phyloP scores from a whole-genome alignment of 1,140 invertebrate genomes.

The Drosophila kanapiae region DNA sequence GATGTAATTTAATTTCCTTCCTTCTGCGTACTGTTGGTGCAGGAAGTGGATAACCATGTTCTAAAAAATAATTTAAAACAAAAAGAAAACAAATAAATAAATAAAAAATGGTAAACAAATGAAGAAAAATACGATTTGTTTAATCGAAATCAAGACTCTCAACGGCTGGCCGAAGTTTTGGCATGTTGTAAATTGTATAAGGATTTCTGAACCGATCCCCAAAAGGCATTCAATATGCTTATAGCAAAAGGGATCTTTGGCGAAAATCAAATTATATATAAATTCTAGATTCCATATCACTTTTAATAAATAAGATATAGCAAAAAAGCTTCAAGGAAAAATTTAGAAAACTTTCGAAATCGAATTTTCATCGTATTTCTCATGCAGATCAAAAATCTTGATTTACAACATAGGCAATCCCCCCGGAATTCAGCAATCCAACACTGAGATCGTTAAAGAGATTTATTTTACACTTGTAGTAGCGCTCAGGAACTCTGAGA shows the following conservation, averaged over 20 bases:
- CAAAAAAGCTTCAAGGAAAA: constrained; percentile 16
- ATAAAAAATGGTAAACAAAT: constrained; percentile 42
- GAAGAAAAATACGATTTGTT: constrained; percentile 38
- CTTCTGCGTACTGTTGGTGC: constrained; percentile 84
- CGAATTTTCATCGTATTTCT: neutral
- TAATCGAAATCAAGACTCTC: constrained; percentile 29
- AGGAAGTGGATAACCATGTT: constrained; percentile 84
- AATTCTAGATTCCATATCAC: constrained; percentile 34
- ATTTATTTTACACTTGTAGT: constrained; percentile 73
- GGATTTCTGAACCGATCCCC: constrained; percentile 26
- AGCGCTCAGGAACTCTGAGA: constrained; percentile 55
- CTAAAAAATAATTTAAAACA: constrained; percentile 72
- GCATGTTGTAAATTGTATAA: constrained; percentile 14
- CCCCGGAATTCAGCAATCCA: constrained; percentile 27
- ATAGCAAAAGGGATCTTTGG: constrained; percentile 10
- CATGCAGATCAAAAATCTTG: constrained; percentile 36
- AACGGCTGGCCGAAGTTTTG: constrained; percentile 37
- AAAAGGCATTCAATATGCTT: constrained; percentile 37
- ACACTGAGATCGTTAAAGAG: constrained; percentile 28
- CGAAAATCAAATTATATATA: constrained; percentile 15
- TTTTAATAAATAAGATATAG: constrained; percentile 12
- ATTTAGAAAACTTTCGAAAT: constrained; percentile 17
- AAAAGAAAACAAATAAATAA: constrained; percentile 26
- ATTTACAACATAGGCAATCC: constrained; percentile 8
- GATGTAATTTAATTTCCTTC: constrained; percentile 85